Conservation (phyloP, 35 echinoderm and acorn worm genomes). For the Holothuria glaberrima region DNA sequence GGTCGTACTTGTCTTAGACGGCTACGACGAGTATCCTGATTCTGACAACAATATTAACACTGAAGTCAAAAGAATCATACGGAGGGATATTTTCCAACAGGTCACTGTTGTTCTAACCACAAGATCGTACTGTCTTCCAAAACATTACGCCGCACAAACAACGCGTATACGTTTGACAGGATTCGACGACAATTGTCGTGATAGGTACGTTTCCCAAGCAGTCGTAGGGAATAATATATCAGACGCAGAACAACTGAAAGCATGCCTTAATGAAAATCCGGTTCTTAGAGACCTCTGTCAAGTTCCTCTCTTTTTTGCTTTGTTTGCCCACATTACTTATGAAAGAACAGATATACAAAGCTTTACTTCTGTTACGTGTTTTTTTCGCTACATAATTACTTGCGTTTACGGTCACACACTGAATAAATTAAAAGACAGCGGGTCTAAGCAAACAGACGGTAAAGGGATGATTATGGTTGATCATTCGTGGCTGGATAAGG, state of each 20-base stretch:
- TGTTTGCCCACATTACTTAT: background rate
- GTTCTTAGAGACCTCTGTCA: background rate
- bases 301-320: background rate
- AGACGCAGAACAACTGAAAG: background rate
- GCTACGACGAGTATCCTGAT: slow-evolving; percentile 1
- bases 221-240: background rate
- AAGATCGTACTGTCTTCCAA: background rate
- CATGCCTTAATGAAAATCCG: background rate
- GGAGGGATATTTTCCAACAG: background rate
- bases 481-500: background rate
- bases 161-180: background rate
- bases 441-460: background rate
- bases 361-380: background rate
- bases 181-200: background rate
- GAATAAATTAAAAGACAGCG: background rate
- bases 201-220: background rate
- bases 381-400: background rate
- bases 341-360: background rate
- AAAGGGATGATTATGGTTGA: background rate
- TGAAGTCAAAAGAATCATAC: background rate
- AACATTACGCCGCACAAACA: background rate
- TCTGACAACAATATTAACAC: background rate
- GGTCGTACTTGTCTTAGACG: background rate
- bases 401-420: background rate
- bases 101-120: background rate